Base-by-base conservation (phyloP, 1,140 invertebrate genomes). In the Drosophila rhopaloa region DNA sequence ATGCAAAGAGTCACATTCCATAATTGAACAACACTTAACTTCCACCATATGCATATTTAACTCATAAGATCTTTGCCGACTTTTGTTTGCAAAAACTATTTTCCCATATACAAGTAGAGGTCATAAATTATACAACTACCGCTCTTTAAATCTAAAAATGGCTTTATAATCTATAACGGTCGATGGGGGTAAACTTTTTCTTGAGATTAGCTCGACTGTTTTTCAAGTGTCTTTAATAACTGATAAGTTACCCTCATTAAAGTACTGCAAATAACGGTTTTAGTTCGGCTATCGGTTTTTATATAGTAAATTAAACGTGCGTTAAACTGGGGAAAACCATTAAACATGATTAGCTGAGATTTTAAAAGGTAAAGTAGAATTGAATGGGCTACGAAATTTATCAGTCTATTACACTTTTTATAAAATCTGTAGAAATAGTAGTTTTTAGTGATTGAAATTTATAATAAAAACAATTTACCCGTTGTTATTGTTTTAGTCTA, bases 131-230 rank as follows among this genome's bases (percentile, higher is more conserved):
- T 40, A 68, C 29, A 10, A 44, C 51, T 27, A 47, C 24, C 2
- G 24, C 35, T 24, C 13, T 56, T 27, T n/a, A 37, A 40, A 71
- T 71, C 65, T 70, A 71, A 37, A 70, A 71, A 38, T 70, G 43
- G 27, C 4, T 41, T 13, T 1, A 2, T 68, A 56, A 70, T 47
- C 66, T 46, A 11, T 19, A 13, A 27, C 5, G 29, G 9, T 44
- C 40, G 10, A 46, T 38, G 51, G 73, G 61, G 53, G 41, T 59
- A 59, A 27, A 14, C 41, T 44, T 47, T 57, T 41, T 65, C 4
- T 37, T 40, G 0, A 24, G 46, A 57, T 66, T 41, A 76, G 51
- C 54, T 8, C 9, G 13, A 35, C 5, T 19, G 9, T 32, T 38
- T 24, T 29, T 59, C 27, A 59, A 76, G 73, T 76, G 37, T 27